Base-by-base conservation (phyloP, 2,113 vertebrate species). In the Malaclemys terrapin region DNA sequence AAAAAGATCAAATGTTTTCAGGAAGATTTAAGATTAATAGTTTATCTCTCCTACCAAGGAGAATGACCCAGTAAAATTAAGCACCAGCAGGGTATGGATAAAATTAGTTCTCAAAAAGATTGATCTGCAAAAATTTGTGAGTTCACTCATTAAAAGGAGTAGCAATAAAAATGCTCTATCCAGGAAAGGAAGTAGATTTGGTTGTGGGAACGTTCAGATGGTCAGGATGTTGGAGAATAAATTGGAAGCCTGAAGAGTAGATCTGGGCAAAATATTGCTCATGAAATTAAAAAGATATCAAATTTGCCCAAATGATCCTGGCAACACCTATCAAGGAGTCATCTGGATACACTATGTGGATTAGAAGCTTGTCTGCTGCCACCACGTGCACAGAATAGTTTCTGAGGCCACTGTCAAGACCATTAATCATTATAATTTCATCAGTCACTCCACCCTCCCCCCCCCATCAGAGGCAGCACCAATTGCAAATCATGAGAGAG, bases 311-410 rank as follows among this genome's bases (percentile, higher is more conserved):
- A 35, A 9, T 78, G 11, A 59, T 12, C 24, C 31, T 4, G 16
- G 49, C 3, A 42, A 54, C 3, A 56, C 42, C 20, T 62, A 42
- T 72, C 65, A 72, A 38, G 35, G 65, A 38, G 20, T 9, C n/a
- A 38, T 16, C 16, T 35, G 9, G 17, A 38, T 50, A 6, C 81
- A 54, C 20, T 22, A 76, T 3, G 29, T 8, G 14, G 31, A 29
- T 42, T 27, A 85, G 31, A 91, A 62, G 19, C 13, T 17, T 82
- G 27, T 17, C 27, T 27, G 42, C 81, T 29, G 62, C 2, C 10
- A 50, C 22, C 1, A 1, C 3, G 6, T 1, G 0, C 5, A 27
- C 42, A 27, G 8, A 29, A 42, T 6, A 10, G 5, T 53, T 62
- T 84, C 52, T 49, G 59, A 76, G 25, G 20, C 59, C 49, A 81